Percentiles rank a stretch among this genome's conserved stretches.
Evolutionary conservation across 2,888 invertebrate species (phyloP).

Genomic region (Hirtodrosophila trivittata): DNA sequence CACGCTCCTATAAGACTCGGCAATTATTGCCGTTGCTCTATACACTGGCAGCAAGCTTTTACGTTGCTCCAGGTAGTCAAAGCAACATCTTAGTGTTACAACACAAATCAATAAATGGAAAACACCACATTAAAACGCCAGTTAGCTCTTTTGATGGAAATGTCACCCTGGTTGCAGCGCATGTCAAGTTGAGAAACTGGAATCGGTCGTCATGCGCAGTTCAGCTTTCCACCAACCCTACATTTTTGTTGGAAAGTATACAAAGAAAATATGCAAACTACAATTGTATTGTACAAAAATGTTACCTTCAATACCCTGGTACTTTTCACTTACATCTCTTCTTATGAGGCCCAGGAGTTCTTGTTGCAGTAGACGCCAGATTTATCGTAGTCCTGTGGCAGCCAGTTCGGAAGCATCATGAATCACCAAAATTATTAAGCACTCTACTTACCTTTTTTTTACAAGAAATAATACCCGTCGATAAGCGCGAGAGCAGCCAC

Average conservation of each 20-base stretch:
- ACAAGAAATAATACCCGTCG: neutral
- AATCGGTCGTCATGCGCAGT: neutral
- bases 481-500: slow-evolving; percentile 50
- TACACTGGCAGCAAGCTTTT: slow-evolving; percentile 56
- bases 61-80: slow-evolving; percentile 46
- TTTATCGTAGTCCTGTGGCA: too few species aligned
- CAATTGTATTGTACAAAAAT: slow-evolving; percentile 7
- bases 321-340: slow-evolving; percentile 25
- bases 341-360: neutral
- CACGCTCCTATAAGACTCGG: slow-evolving; percentile 56
- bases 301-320: slow-evolving; percentile 37
- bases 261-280: slow-evolving; percentile 23
- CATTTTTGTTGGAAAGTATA: slow-evolving; percentile 18
- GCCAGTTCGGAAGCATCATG: neutral
- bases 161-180: slow-evolving; percentile 32
- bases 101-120: neutral
- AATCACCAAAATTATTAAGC: slow-evolving; percentile 5
- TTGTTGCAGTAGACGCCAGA: too few species aligned
- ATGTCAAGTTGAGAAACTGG: neutral
- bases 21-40: slow-evolving; percentile 71
- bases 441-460: slow-evolving; percentile 64
- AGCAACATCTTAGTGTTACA: slow-evolving; percentile 56
- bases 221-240: neutral
- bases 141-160: too few species aligned
- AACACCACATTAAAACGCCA: too few species aligned